Base-by-base conservation (phyloP, 1,140 invertebrate species). In the Lithobius niger region DNA sequence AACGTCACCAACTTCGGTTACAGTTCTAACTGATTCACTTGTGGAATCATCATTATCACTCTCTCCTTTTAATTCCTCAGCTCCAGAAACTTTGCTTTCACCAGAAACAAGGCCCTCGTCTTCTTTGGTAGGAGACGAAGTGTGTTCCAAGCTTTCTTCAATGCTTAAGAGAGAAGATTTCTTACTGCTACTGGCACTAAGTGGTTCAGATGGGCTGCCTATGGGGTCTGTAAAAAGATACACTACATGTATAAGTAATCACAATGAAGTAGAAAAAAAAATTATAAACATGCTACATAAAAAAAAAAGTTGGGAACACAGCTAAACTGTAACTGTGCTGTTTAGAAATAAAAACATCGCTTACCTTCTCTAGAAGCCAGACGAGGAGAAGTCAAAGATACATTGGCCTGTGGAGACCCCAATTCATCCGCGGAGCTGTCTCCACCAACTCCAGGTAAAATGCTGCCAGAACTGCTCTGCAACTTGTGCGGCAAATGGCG, bases 11-110 rank as follows among this genome's bases (percentile, higher is more conserved):
- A 36, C 6, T 45, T 50, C 48, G 3, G 48, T 50, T 15, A 50
- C 48, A 25, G 48, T 50, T 50, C 27, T 50, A 3, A 50, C 25
- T 26, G 48, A 50, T 4, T 50, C 48, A 19, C 48, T 50, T 3
- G 24, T 50, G 16, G 48, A 50, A 50, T 25, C 48, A 4, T 50
- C 48, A 19, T 27, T 50, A 3, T 50, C 48, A 26, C 4, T 50
- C 10, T 25, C 25, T 19, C 15, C 44, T 18, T 47, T 22, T 15
- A 47, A 10, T 22, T 47, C 44, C 10, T 47, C 10, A 13, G 10
- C 31, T 40, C 10, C 18, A 13, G 10, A 18, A 13, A 13, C 22
- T 22, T 18, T 21, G 22, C 10, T 47, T 47, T 47, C 44, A 15
- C 10, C 13, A 15, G 22, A 6, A 13, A 18, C 6, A 21, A 22